Evolutionary conservation across 2,797 vertebrate species (phyloP).

Genomic region (Tokudaia muenninki): DNA sequence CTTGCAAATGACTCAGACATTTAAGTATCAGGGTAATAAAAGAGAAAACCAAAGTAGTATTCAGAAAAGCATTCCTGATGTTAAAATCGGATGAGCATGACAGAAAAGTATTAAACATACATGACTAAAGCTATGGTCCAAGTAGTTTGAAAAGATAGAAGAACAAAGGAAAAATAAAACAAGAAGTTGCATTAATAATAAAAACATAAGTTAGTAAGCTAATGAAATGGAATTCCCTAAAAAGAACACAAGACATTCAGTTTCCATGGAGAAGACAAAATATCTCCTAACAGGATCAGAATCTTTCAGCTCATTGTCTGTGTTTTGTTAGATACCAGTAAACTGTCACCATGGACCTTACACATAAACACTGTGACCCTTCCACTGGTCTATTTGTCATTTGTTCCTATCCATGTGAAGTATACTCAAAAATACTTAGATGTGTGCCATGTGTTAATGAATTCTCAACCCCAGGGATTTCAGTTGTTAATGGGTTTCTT

Average conservation of each 20-base stretch:
- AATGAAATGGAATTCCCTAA: neutral
- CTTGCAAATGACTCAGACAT: neutral
- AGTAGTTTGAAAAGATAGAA: neutral
- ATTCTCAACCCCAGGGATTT: conserved; percentile 57
- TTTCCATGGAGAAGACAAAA: neutral
- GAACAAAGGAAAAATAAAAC: neutral
- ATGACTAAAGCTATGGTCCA: neutral
- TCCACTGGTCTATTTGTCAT: conserved; percentile 16
- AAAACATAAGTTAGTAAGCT: neutral
- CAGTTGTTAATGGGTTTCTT: conserved; percentile 9
- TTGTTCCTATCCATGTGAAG: neutral
- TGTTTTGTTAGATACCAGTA: neutral
- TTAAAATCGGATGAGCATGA: neutral
- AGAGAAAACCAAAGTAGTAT: neutral
- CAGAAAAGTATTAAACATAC: neutral
- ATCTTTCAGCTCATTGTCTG: no score
- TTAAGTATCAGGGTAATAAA: neutral
- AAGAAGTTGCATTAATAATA: neutral
- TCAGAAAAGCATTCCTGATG: neutral
- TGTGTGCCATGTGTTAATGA: conserved; percentile 47
- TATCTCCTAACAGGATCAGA: neutral
- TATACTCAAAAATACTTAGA: conserved; percentile 15
- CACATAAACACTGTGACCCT: neutral
- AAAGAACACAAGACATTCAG: neutral
- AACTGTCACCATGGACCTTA: neutral